Percentiles rank a stretch among this genome's conserved stretches.
phyloP scores from a whole-genome alignment of 37 sponge, comb jelly and placozoan species.

The Petrosia ficiformis region DNA sequence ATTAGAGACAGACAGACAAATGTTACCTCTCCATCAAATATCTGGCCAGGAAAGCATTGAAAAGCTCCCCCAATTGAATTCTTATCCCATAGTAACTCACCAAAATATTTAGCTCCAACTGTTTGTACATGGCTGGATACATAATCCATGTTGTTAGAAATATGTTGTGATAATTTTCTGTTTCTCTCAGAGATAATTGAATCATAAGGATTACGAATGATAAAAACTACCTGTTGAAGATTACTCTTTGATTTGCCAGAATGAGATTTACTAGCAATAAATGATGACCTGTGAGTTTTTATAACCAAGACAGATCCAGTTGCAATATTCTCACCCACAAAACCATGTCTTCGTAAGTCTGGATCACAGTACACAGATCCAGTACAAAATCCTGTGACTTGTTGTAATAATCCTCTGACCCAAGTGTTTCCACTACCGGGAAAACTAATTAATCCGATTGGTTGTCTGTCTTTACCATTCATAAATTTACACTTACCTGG shows the following conservation, averaged over 20 bases:
- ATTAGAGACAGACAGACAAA: too few species aligned
- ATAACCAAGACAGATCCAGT: constrained; percentile 49
- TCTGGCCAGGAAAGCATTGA: too few species aligned
- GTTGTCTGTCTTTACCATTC: constrained; percentile 21
- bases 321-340: constrained; percentile 40
- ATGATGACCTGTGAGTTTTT: constrained; percentile 34
- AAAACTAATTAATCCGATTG: constrained; percentile 48
- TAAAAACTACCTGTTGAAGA: constrained; percentile 8
- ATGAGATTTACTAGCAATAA: background rate
- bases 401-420: constrained; percentile 45
- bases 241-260: background rate
- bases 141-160: too few species aligned
- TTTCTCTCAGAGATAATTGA: constrained; percentile 25
- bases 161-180: constrained; percentile 2
- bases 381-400: constrained; percentile 62
- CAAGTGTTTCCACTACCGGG: constrained; percentile 67
- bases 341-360: constrained; percentile 6
- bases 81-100: too few species aligned
- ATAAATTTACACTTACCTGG: constrained; percentile 50
- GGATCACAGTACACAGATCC: constrained; percentile 53
- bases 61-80: too few species aligned
- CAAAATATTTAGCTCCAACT: too few species aligned
- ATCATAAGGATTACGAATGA: constrained; percentile 26
- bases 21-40: too few species aligned
- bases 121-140: too few species aligned